These are phyloP conservation scores for Noctua comes DNA, from an alignment of 2,888 invertebrate genomes.

Conservation along the genomic window DNA sequence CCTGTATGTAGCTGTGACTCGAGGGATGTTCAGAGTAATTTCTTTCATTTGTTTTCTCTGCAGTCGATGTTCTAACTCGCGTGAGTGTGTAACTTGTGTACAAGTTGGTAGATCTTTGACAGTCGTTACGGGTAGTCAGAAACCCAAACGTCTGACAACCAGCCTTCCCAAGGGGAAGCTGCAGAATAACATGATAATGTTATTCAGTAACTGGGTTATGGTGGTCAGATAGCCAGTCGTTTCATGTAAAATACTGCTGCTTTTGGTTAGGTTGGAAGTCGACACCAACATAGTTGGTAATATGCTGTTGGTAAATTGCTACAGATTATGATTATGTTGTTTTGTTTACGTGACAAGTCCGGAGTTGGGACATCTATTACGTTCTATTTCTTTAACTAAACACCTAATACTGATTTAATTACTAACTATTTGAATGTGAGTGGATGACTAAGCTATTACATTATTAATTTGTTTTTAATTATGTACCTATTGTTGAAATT, in stretches of 20 bases:
- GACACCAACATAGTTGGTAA: background rate
- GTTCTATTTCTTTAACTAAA: background rate
- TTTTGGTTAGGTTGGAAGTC: background rate
- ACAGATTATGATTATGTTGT: background rate
- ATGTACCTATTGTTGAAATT: constrained; percentile 32
- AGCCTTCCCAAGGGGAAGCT: background rate
- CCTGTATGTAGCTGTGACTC: background rate
- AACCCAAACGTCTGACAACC: background rate
- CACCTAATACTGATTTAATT: constrained; percentile 7
- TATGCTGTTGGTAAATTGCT: too few species aligned
- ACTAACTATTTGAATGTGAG: constrained; percentile 28
- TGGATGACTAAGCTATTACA: constrained; percentile 44
- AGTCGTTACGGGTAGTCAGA: background rate
- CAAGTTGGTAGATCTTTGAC: background rate
- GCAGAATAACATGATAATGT: too few species aligned
- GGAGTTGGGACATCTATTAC: background rate
- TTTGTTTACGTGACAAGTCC: background rate
- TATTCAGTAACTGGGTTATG: background rate
- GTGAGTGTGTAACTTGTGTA: background rate
- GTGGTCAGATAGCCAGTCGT: background rate
- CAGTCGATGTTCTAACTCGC: background rate
- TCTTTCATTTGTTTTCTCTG: background rate
- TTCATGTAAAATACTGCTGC: too few species aligned
- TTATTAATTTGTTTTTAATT: constrained; percentile 39
- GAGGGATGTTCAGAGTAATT: background rate